phyloP scores from a whole-genome alignment of 2,888 invertebrate species.

The Sisyra terminalis region DNA sequence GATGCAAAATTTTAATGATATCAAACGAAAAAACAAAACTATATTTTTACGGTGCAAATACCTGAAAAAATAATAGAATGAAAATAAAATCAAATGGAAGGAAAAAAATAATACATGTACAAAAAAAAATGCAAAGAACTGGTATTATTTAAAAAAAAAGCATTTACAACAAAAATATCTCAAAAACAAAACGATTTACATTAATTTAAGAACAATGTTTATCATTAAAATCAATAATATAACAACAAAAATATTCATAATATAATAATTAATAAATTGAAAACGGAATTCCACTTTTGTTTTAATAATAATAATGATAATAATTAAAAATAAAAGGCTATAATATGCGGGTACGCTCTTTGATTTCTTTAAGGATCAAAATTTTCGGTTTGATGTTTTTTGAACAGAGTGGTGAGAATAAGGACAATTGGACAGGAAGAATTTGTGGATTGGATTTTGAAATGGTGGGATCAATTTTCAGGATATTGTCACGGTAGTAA shows the following conservation, averaged over 20 bases:
- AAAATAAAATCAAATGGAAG: slow-evolving; percentile 6
- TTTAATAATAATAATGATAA: slow-evolving; percentile 1
- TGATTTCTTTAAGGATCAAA: slow-evolving; percentile 4
- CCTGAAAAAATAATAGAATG: neutral
- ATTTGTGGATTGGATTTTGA: too few species aligned
- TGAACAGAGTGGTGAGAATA: too few species aligned
- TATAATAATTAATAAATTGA: slow-evolving; percentile 44
- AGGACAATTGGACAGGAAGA: too few species aligned
- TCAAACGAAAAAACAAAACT: neutral
- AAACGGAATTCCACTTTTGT: slow-evolving; percentile 20
- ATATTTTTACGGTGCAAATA: neutral
- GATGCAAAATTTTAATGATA: too few species aligned
- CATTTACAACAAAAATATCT: slow-evolving; percentile 58
- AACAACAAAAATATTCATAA: slow-evolving; percentile 40
- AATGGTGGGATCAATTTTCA: too few species aligned
- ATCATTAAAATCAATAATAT: slow-evolving; percentile 44
- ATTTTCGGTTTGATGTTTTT: too few species aligned
- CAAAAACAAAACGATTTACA: slow-evolving; percentile 62
- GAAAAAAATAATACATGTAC: slow-evolving; percentile 16
- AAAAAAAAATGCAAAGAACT: slow-evolving; percentile 51
- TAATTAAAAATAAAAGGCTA: too few species aligned
- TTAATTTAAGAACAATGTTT: slow-evolving; percentile 57
- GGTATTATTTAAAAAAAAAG: slow-evolving; percentile 54
- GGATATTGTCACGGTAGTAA: too few species aligned
- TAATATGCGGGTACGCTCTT: slow-evolving; percentile 8